Evolutionary conservation across 2,888 invertebrate genomes (phyloP), one percentile per base, ranked within the genome.

Genomic region (Pardosa pseudoannulata): DNA sequence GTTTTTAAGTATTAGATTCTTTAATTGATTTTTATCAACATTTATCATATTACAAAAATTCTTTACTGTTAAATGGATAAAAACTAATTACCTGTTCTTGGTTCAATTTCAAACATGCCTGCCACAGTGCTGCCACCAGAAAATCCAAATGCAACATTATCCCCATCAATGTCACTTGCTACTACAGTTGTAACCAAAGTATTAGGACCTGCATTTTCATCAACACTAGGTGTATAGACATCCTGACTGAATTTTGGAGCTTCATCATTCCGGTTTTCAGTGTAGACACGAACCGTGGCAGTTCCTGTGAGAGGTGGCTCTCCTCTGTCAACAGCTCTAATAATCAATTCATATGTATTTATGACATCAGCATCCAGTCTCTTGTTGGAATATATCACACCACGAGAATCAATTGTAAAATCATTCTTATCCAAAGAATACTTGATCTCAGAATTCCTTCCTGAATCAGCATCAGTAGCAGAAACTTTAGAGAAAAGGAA

Each of bases 181-280:
- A 98, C 98, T 0, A 98, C 97, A 0, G 98, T 98, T 6, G 98
- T 98, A 0, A 98, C 98, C 70, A 98, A 93, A 7, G 98, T 98
- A 90, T 97, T 97, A 0, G 97, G 96, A 0, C 97, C 97, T 13
- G 97, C 97, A 91, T 97, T 97, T 92, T 98, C 98, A 91, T 97
- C 97, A 0, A 98, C 97, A 92, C 97, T 98, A 0, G 98, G 97
- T 0, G 97, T 97, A 92, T 98, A 98, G 0, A 98, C 97, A 93
- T 97, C 97, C 90, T 98, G 98, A 0, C 97, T 97, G 91, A 98
- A 98, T 91, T 97, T 97, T 0, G 98, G 98, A 91, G 97, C 96
- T 92, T 98, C 98, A 91, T 98, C 98, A 92, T 98, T 98, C 92
- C 98, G 98, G 91, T 98, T 98, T 91, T 97, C 97, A 16, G 98